phyloP scores from a whole-genome alignment of 2,113 vertebrate species.

The Phasianus colchicus region DNA sequence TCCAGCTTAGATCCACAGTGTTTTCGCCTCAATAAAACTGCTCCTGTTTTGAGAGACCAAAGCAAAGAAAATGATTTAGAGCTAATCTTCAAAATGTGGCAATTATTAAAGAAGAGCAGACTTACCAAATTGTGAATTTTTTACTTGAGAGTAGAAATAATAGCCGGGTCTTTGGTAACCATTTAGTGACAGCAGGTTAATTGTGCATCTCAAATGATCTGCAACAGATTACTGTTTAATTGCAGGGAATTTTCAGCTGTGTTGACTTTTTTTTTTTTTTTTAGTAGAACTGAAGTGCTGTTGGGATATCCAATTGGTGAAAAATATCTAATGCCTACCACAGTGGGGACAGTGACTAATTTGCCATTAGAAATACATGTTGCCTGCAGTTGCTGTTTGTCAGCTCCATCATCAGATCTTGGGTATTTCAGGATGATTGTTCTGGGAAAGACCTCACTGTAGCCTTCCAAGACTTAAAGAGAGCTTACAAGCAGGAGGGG shows the following conservation, averaged over 20 bases:
- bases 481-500: too few species aligned
- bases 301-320: background rate
- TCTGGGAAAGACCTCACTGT: background rate
- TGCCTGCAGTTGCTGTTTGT: background rate
- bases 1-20: background rate
- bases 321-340: background rate
- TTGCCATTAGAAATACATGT: rapidly evolving
- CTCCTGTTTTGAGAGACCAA: background rate
- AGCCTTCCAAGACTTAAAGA: too few species aligned
- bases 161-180: background rate
- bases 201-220: background rate
- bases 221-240: background rate
- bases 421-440: background rate
- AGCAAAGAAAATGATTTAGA: background rate
- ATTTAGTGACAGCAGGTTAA: background rate
- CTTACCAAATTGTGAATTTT: background rate
- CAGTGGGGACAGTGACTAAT: background rate
- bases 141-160: background rate
- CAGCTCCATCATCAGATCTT: background rate
- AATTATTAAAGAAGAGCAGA: background rate
- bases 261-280: background rate
- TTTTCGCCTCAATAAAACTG: background rate
- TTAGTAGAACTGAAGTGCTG: background rate
- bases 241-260: background rate
- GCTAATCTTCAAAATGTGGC: background rate